Base-by-base conservation (phyloP, 2,888 invertebrate genomes). In the Dascillus cervinus region DNA sequence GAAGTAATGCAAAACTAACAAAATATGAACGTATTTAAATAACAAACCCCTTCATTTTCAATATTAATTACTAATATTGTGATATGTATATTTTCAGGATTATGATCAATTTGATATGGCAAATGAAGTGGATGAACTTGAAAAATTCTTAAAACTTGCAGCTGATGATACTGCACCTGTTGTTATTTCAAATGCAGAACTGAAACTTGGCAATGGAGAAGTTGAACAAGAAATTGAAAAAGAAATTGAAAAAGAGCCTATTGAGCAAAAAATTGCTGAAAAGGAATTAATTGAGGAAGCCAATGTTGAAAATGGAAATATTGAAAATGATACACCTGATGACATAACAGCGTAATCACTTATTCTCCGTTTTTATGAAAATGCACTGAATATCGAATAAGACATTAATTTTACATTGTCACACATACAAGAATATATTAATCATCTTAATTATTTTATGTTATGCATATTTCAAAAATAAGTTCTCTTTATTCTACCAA, bases 31-130 rank as follows among this genome's bases (percentile, higher is more conserved):
- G n/a, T n/a, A n/a, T n/a, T n/a, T n/a, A n/a, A n/a, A n/a, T n/a
- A n/a, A n/a, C n/a, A n/a, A n/a, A n/a, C n/a, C n/a, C n/a, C n/a
- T n/a, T n/a, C n/a, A n/a, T n/a, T n/a, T n/a, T n/a, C n/a, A n/a
- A 17, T 17, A 17, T 6, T 17, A 17, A 17, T 17, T 17, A 17
- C 17, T 17, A 17, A 17, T 8, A 4, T 17, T 4, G 17, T 17
- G 8, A 19, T 17, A 37, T 28, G 44, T 46, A 49, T 39, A 37
- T 46, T 65, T 65, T 37, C 65, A 90, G 89, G 92, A 94, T 64
- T 95, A 91, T 66, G 90, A 92, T 60, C 83, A 79, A 55, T 92
- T 95, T 67, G 89, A 90, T 64, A 67, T 87, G 66, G 83, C 91
- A 11, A 87, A 91, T 67, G 95, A 95, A 72, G 75, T 82, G 47